These are phyloP conservation scores for Nasonovia ribisnigri DNA, from an alignment of 2,888 invertebrate genomes.

Conservation along the genomic window DNA sequence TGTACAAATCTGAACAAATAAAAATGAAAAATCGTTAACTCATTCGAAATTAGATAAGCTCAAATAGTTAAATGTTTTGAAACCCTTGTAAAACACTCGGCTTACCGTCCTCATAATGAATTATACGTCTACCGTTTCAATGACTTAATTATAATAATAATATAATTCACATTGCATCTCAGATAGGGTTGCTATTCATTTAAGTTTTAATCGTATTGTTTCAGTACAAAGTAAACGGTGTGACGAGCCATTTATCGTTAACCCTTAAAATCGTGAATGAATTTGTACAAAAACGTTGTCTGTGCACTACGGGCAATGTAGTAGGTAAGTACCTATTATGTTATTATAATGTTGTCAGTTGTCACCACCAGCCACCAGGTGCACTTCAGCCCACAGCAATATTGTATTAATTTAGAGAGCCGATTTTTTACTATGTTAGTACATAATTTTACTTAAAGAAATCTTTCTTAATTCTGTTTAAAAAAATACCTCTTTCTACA, in stretches of 20 bases:
- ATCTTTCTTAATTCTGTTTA: not conserved
- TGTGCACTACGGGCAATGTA: not conserved
- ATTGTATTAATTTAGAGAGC: not conserved
- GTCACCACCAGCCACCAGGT: not conserved
- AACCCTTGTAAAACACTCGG: not conserved
- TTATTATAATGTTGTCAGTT: not conserved
- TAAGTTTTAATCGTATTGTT: too few species aligned
- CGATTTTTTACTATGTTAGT: not conserved
- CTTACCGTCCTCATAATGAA: not conserved
- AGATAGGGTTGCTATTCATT: not conserved
- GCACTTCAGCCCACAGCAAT: not conserved
- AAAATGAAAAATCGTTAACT: not conserved
- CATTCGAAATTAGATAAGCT: not conserved
- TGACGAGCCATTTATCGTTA: not conserved
- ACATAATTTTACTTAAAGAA: not conserved
- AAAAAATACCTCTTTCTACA: not conserved
- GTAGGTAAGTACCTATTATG: not conserved
- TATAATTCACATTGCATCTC: not conserved
- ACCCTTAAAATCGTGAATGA: not conserved
- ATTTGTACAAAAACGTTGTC: conserved; percentile 24
- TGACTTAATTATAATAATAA: not conserved
- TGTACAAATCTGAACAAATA: not conserved
- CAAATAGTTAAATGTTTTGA: not conserved
- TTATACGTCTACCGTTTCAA: not conserved
- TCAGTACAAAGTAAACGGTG: not conserved